These are phyloP conservation scores for Chloroceryle inda DNA, from an alignment of 2,797 vertebrate genomes.

Conservation along the genomic window DNA sequence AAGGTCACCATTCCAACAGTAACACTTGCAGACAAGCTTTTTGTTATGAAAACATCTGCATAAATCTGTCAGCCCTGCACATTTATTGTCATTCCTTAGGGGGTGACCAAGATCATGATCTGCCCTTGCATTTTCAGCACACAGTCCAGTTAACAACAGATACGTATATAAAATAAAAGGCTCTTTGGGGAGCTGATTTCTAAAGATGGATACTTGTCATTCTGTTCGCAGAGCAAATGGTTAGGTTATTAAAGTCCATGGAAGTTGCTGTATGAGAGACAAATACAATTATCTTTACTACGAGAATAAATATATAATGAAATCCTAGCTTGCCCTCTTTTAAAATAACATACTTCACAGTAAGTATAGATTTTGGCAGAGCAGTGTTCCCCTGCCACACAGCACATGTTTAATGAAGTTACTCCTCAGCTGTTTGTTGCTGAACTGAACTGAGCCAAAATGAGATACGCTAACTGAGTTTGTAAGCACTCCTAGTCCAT, in stretches of 20 bases:
- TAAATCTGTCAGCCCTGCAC: not conserved
- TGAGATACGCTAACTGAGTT: not conserved
- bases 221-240: not conserved
- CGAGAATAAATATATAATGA: not conserved
- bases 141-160: not conserved
- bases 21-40: not conserved
- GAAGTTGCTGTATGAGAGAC: not conserved
- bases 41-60: not conserved
- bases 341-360: not conserved
- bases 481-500: not conserved
- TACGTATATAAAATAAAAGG: not conserved
- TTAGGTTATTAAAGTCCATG: not conserved
- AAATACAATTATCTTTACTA: slow-evolving; percentile 39
- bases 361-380: slow-evolving; percentile 41
- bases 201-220: not conserved
- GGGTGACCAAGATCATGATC: not conserved
- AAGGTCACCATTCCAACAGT: not conserved
- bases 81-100: not conserved
- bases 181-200: not conserved
- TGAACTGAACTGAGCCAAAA: slow-evolving; percentile 33
- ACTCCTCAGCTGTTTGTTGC: slow-evolving; percentile 25
- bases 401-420: slow-evolving; percentile 45
- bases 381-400: not conserved
- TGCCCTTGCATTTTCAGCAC: not conserved
- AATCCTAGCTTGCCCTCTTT: slow-evolving; percentile 19